Conservation (phyloP, 2,888 invertebrate genomes). For the Saturnia japonica region DNA sequence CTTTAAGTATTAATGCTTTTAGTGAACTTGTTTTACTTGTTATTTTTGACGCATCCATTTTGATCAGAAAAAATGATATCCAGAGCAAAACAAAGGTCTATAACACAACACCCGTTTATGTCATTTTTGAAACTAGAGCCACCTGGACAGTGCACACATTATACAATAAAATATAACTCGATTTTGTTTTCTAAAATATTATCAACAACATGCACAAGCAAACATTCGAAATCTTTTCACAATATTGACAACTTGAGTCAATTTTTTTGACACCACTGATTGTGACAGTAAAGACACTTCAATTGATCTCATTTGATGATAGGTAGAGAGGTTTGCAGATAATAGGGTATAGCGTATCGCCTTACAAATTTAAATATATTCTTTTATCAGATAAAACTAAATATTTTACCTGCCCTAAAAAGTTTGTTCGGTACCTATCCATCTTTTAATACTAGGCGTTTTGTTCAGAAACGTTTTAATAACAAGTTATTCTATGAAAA, state of each 20-base stretch:
- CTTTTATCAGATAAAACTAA: too few species aligned
- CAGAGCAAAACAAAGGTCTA: not conserved
- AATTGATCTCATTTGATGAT: too few species aligned
- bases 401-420: too few species aligned
- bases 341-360: too few species aligned
- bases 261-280: too few species aligned
- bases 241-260: not conserved
- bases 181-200: not conserved
- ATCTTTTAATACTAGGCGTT: too few species aligned
- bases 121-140: not conserved
- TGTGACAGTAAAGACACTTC: too few species aligned
- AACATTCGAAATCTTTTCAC: not conserved
- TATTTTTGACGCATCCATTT: constrained; percentile 89
- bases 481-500: too few species aligned
- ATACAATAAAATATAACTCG: not conserved
- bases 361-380: too few species aligned
- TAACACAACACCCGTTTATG: not conserved
- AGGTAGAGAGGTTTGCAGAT: too few species aligned
- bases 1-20: constrained; percentile 90
- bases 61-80: constrained; percentile 38
- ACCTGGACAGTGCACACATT: not conserved
- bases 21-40: constrained; percentile 92
- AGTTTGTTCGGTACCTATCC: too few species aligned
- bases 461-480: too few species aligned
- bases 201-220: not conserved